Evolutionary conservation across 2,888 invertebrate genomes (phyloP), one percentile per base, ranked within the genome.

Genomic region (Drosophila anomalata): DNA sequence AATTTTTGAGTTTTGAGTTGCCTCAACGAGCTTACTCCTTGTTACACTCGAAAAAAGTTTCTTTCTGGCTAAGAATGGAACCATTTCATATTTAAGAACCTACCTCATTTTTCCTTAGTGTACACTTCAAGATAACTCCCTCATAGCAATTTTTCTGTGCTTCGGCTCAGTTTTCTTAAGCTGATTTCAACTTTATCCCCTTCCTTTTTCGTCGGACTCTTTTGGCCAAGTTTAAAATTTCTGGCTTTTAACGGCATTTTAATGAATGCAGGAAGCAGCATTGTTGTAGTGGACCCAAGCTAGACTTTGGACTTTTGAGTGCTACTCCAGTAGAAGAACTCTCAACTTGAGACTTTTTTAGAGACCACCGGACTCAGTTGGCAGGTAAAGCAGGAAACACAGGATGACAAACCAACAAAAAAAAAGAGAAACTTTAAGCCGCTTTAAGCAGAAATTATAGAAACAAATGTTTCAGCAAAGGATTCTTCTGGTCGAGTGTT

Each of bases 361-460:
- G 61, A 42, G 42, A 17, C 42, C 22, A 22, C 20, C 22, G 12
- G 42, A 11, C 8, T 20, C 17, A 20, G 42, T 42, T 51, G 42
- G 14, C 33, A 12, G 14, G 14, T 17, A 61, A 48, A 41, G 39
- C 50, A 12, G 41, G 17, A 7, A 41, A 29, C 29, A 29, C 29
- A 29, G 29, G 29, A 29, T 1, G 26, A 46, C 14, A 17, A 20
- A 50, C 20, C 7, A 9, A 41, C n/a, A 14, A 2, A 9, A 22
- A 31, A 11, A 9, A 22, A 31, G 8, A 22, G 17, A 36, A 47
- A 65, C 65, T 63, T 78, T 66, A 79, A 82, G 74, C 65, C 41
- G 63, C 63, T 56, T 65, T 51, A 80, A 81, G 57, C 71, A 66
- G 56, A 75, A 78, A 87, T 87, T 81, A 87, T 87, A 72, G 67